Conservation (phyloP, 2,888 invertebrate species). For the Pardosa pseudoannulata region DNA sequence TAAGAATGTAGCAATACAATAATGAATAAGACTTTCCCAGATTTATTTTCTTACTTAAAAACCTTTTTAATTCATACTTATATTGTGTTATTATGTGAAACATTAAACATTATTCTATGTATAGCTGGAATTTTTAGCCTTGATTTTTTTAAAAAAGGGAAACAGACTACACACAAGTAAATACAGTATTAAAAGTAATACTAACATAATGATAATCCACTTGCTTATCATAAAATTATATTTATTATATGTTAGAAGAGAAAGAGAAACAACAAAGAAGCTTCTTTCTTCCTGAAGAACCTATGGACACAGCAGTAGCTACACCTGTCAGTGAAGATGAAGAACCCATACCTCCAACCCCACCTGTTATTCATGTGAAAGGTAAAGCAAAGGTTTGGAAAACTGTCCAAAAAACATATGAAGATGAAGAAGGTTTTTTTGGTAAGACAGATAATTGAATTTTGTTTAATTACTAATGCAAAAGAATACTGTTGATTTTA, state of each 20-base stretch:
- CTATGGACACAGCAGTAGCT: slow-evolving; percentile 7
- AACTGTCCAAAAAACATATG: slow-evolving; percentile 52
- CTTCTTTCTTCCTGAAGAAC: slow-evolving; percentile 26
- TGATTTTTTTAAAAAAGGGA: no score
- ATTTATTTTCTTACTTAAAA: no score
- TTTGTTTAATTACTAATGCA: not conserved
- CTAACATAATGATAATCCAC: no score
- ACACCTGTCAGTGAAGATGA: slow-evolving; percentile 49
- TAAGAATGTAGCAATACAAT: no score
- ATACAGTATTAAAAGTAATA: no score
- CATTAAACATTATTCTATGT: no score
- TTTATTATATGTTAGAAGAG: slow-evolving; percentile 19
- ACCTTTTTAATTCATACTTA: no score
- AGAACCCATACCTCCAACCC: slow-evolving; percentile 45
- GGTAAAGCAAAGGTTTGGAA: slow-evolving; percentile 45
- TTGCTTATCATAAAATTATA: no score
- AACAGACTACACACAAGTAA: no score
- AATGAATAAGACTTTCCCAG: no score
- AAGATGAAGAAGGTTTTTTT: slow-evolving; percentile 67
- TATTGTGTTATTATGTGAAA: no score
- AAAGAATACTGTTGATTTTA: not conserved
- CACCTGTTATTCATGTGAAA: slow-evolving; percentile 29
- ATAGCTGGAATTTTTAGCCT: no score
- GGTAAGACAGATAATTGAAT: slow-evolving; percentile 27
- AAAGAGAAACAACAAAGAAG: slow-evolving; percentile 41